Evolutionary conservation across 2,888 invertebrate genomes (phyloP), one percentile per base, ranked within the genome.

Genomic region (Mantis religiosa): DNA sequence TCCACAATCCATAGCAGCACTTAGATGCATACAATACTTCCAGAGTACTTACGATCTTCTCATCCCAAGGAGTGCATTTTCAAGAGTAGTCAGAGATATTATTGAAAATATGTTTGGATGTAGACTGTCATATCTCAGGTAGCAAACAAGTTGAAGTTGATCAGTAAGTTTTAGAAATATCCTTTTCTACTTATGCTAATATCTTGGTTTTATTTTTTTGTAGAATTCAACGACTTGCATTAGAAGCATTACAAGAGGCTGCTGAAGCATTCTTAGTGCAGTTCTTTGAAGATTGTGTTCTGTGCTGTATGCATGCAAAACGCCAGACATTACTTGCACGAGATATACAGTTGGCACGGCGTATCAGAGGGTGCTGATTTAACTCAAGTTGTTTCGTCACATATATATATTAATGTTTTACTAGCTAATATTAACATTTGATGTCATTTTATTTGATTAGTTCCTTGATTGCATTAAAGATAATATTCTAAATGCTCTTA

Each of bases 171-270:
- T 41, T 41, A 41, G 9, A 41, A 41, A 41, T 41, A 12, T 41
- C 41, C 41, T 71, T 71, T 6, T 71, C 54, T 6, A 6, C 4
- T 20, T 71, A 14, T 71, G 20, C 25, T 20, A 71, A 71, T 25
- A 71, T 54, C 20, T 30, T 85, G 1, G 3, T 47, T 28, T n/a
- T 0, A n/a, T n/a, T n/a, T n/a, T 8, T 87, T 14, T 28, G 4
- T n/a, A 84, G 88, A 27, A 84, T 88, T 28, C 84, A 54, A 25
- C 3, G 1, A 41, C 4, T 27, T 28, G 88, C 88, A n/a, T 47
- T 89, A n/a, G 87, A 89, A 15, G 86, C 87, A 20, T 30, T 89
- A 27, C 89, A 89, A 12, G 89, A 89, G 81, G 84, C 87, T 20
- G 34, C 89, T 25, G 89, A 89, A 28, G 30, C 47, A 8, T 89